A percentile compares a stretch with the other conserved stretches of the same genome.
Conservation (phyloP, 2,113 vertebrate species). For the Acrocephalus arundinaceus region DNA sequence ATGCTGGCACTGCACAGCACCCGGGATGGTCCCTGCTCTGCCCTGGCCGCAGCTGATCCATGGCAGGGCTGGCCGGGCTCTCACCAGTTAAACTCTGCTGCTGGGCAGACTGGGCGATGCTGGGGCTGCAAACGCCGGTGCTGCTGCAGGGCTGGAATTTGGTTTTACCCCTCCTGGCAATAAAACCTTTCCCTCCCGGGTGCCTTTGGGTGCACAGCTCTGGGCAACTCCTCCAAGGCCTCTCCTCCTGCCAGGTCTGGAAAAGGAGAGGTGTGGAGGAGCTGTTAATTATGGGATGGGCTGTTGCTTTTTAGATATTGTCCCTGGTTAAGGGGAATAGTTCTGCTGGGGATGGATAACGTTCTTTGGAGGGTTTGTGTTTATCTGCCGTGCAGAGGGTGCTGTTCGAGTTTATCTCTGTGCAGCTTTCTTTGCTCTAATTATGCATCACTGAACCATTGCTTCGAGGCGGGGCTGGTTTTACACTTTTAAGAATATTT, state of each 20-base stretch:
- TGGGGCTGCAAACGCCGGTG: neutral
- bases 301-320: slow-evolving; percentile 32
- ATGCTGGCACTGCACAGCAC: neutral
- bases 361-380: neutral
- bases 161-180: neutral
- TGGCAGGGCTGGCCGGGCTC: neutral
- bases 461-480: neutral
- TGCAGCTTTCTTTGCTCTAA: neutral
- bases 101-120: no score
- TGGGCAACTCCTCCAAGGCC: neutral
- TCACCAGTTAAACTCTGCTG: neutral
- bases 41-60: neutral
- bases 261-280: neutral
- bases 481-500: neutral
- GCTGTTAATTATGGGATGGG: neutral
- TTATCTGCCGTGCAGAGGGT: neutral
- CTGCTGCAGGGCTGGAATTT: neutral
- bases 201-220: neutral
- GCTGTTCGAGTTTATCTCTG: slow-evolving; percentile 14
- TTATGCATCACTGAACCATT: neutral
- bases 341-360: slow-evolving; percentile 53
- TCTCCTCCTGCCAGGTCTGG: neutral
- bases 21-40: neutral
- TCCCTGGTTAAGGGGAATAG: neutral
- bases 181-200: neutral